Base-by-base conservation (phyloP, 2,113 vertebrate species). In the Proterorhinus semilunaris region DNA sequence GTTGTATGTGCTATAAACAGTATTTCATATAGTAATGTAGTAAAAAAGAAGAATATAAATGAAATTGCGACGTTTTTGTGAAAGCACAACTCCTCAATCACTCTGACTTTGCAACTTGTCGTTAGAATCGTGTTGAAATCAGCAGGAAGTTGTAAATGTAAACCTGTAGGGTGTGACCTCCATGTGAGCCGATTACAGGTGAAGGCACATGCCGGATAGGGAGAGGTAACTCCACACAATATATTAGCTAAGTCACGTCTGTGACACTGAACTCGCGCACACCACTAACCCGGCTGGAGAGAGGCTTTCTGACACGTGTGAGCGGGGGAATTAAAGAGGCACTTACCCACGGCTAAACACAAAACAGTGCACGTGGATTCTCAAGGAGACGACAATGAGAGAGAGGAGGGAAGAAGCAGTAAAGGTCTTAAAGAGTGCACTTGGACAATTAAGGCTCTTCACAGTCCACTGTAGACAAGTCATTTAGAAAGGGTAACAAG, bases 231-330 rank as follows among this genome's bases (percentile, higher is more conserved):
- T 58, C 55, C 13, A 49, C 44, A 65, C 13, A 49, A 43, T 6
- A 53, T 16, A 36, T 49, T 51, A 69, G 72, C 7, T 11, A 63
- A 10, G 50, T 69, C 42, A 58, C 74, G 72, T 16, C 27, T 58
- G 61, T 68, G 70, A 70, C 45, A 76, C 62, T 10, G 12, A 57
- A 73, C 65, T 68, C 62, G 62, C 53, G 17, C 51, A n/a, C 51
- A 9, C 67, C 47, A 21, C 61, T 48, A 70, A 58, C 54, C 53
- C 59, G 72, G 75, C 50, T 65, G 57, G 45, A 44, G 67, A 69
- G 52, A 69, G 52, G 55, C 64, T 66, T 75, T 27, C 43, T 61
- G 77, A 88, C 91, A 91, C 87, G 86, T 91, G 91, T 78, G 74
- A 75, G 75, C 48, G 3, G 68, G 21, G 79, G 88, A 84, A 72